Conservation (phyloP, 2,797 vertebrate species). For the Catamblyrhynchus diadema region DNA sequence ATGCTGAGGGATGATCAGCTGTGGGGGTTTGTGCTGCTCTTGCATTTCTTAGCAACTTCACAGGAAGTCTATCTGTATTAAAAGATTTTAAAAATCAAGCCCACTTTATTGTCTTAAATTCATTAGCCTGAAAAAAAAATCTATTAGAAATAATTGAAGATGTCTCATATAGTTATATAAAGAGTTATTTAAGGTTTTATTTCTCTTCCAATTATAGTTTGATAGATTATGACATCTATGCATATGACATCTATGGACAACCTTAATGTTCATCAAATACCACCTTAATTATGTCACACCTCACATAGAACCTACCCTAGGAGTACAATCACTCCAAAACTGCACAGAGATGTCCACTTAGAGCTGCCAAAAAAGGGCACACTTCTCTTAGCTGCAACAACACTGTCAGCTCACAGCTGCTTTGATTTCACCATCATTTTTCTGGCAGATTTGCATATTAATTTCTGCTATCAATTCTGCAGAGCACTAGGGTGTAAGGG, state of each 20-base stretch:
- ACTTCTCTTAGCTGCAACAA: not conserved
- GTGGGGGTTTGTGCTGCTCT: not conserved
- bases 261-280: not conserved
- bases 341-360: not conserved
- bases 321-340: not conserved
- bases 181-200: not conserved
- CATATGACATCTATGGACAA: not conserved
- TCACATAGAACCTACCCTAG: not conserved
- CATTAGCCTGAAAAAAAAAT: not conserved
- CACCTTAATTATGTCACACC: not conserved
- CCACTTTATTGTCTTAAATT: not conserved
- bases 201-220: not conserved
- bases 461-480: not conserved
- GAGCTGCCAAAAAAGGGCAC: not conserved
- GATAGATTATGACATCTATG: not conserved
- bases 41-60: not conserved
- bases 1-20: not conserved
- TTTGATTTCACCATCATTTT: not conserved
- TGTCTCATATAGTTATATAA: not conserved
- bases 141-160: not conserved
- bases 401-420: not conserved
- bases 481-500: not conserved
- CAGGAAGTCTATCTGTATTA: not conserved
- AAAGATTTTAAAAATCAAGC: not conserved
- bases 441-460: constrained; percentile 1